These are phyloP conservation scores for Coptodon bakossiorum DNA, from an alignment of 2,113 vertebrate species.

Conservation along the genomic window DNA sequence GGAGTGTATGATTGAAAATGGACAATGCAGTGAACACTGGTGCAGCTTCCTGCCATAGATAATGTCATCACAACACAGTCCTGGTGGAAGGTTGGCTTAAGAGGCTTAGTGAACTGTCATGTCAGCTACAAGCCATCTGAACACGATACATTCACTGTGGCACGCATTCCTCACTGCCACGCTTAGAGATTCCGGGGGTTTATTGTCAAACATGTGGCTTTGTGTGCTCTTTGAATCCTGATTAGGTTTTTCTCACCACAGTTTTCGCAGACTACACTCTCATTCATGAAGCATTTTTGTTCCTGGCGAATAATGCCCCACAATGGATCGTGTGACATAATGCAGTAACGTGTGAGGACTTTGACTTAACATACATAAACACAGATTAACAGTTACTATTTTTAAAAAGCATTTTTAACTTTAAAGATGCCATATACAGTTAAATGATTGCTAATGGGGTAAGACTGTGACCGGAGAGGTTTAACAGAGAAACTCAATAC, in stretches of 20 bases:
- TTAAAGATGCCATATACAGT: not conserved
- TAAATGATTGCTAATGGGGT: not conserved
- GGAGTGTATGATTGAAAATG: not conserved
- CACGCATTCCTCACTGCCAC: constrained; percentile 4
- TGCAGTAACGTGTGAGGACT: not conserved
- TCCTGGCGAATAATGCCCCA: not conserved
- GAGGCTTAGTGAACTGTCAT: constrained; percentile 54
- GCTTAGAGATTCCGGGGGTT: constrained; percentile 8
- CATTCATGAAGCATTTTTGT: not conserved
- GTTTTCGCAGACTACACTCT: not conserved
- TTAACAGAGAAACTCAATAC: not conserved
- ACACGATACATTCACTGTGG: constrained; percentile 10
- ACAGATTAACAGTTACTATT: not conserved
- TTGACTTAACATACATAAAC: not conserved
- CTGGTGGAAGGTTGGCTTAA: constrained; percentile 30
- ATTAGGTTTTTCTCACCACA: not conserved
- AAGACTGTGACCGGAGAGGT: not conserved
- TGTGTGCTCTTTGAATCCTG: not conserved
- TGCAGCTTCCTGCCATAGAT: constrained; percentile 19
- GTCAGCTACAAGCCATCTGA: constrained; percentile 33
- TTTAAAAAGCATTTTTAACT: not conserved
- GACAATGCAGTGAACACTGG: not conserved
- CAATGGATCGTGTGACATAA: not conserved
- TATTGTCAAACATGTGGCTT: not conserved
- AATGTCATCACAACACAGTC: constrained; percentile 22